phyloP scores from a whole-genome alignment of 1,140 invertebrate species.

The Patella vulgata region DNA sequence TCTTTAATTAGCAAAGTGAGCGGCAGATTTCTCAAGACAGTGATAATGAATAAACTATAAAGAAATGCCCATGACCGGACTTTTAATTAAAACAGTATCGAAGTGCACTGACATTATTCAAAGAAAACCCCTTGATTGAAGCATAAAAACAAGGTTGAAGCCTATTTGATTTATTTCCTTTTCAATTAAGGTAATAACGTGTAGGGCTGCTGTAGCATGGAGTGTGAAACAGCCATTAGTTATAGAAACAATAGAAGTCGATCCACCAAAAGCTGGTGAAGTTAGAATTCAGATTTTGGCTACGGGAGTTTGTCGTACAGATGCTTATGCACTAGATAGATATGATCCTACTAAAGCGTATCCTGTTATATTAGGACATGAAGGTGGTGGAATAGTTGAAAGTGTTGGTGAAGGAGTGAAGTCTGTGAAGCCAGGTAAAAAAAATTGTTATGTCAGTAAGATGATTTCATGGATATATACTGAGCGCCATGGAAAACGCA shows the following conservation, averaged over 20 bases:
- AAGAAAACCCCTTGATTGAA: too few relatives aligned
- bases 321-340: constrained; percentile 94
- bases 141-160: too few relatives aligned
- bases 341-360: constrained; percentile 94
- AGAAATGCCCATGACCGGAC: too few relatives aligned
- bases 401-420: constrained; percentile 94
- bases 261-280: constrained; percentile 86
- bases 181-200: too few relatives aligned
- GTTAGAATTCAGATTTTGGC: constrained; percentile 76
- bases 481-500: too few relatives aligned
- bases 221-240: constrained; percentile 76
- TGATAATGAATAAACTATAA: too few relatives aligned
- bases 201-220: constrained; percentile 67
- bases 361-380: constrained; percentile 81
- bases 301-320: constrained; percentile 97
- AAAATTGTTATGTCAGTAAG: background rate
- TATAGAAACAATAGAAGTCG: constrained; percentile 93
- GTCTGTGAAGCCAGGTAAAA: constrained; percentile 79
- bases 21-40: too few relatives aligned
- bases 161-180: too few relatives aligned
- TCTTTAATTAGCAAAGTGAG: too few relatives aligned
- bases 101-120: too few relatives aligned
- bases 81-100: too few relatives aligned
- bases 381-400: constrained; percentile 93
- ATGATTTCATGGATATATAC: too few relatives aligned